A percentile compares a stretch with the other conserved stretches of the same genome.
These are phyloP conservation scores for Leptopilina clavipes DNA, from an alignment of 1,140 invertebrate species.

Conservation along the genomic window DNA sequence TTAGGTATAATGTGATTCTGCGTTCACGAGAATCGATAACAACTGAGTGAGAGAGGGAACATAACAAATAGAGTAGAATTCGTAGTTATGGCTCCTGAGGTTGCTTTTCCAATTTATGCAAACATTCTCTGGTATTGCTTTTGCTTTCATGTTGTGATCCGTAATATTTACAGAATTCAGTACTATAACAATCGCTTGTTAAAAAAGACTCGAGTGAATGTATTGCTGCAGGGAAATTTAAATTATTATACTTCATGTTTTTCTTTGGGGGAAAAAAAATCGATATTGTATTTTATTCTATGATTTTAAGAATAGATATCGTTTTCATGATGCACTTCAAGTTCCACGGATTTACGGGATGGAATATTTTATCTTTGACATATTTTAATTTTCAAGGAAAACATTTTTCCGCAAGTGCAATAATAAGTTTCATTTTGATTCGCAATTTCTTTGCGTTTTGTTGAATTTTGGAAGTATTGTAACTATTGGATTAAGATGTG, in stretches of 20 bases:
- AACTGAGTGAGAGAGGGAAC: conserved; percentile 1
- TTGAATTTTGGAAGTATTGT: too few species aligned
- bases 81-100: conserved; percentile 15
- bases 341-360: neutral
- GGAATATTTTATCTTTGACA: too few species aligned
- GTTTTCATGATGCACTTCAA: neutral
- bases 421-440: too few species aligned
- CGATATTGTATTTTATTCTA: neutral
- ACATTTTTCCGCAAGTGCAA: too few species aligned
- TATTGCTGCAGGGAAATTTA: neutral
- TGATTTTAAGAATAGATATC: neutral
- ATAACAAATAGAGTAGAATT: neutral
- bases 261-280: neutral
- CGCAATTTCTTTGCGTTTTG: too few species aligned
- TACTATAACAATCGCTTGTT: neutral
- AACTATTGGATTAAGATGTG: neutral
- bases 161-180: conserved; percentile 1
- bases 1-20: conserved; percentile 21
- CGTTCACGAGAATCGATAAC: conserved; percentile 18
- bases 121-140: neutral
- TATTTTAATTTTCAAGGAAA: too few species aligned
- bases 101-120: conserved; percentile 21
- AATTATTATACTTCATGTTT: conserved; percentile 3
- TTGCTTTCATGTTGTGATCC: conserved; percentile 21
- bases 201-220: neutral